Evolutionary conservation across 2,888 invertebrate genomes (phyloP), one percentile per base, ranked within the genome.

Genomic region (Cephus pulcher): DNA sequence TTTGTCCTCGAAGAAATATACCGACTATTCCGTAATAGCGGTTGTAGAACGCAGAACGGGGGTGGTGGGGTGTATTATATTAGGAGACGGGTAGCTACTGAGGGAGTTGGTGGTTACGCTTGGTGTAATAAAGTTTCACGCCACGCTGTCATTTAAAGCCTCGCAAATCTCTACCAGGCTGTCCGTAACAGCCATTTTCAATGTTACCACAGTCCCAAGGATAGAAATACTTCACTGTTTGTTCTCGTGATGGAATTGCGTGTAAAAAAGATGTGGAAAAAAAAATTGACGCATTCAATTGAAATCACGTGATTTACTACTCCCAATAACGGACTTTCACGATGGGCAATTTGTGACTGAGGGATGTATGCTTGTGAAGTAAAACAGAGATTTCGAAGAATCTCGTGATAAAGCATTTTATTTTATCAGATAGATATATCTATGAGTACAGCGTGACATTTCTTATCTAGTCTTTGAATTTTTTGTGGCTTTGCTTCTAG

Each of bases 101-200:
- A 40, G 75, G 79, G 76, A 76, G 74, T 76, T 76, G 77, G 79
- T 69, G 78, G 71, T 40, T 32, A 23, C 68, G 82, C 78, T 76
- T 69, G 77, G 76, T 34, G 79, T 81, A 83, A 82, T 83, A 84
- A 86, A 86, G 81, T 85, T 85, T 83, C 81, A 75, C 79, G 78
- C 84, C 79, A 79, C 76, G 82, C 83, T 83, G 84, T 86, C 85
- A 83, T 85, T 86, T 86, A 85, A 85, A 85, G 80, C 81, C 81
- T 85, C 82, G 82, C 85, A 85, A 86, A 85, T 86, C 86, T 86
- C 79, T 69, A 77, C 78, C 81, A 76, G 77, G 76, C 78, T 81
- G 78, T 71, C 77, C 77, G 77, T 76, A 80, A 80, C 78, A 76
- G 73, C 76, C 75, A 74, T 34, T 34, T 33, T 34, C 75, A 69